These are phyloP conservation scores for Hyles lineata DNA, from an alignment of 2,888 invertebrate species.

Conservation along the genomic window DNA sequence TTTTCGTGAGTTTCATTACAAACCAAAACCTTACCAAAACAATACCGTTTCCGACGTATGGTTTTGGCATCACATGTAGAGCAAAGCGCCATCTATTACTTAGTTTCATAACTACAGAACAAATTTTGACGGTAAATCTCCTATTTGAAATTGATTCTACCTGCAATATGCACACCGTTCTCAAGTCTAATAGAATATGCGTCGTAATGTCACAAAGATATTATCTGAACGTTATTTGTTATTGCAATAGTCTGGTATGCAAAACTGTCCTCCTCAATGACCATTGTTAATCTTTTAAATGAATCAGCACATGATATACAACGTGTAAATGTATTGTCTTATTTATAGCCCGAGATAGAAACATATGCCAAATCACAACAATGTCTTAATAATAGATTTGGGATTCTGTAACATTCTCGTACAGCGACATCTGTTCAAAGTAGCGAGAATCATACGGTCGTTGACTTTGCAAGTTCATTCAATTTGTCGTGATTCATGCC, in stretches of 20 bases:
- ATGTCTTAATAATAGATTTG: constrained; percentile 29
- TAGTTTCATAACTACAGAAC: background rate
- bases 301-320: constrained; percentile 13
- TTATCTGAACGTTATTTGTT: background rate
- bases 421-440: constrained; percentile 13
- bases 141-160: background rate
- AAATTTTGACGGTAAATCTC: background rate
- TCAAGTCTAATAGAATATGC: background rate
- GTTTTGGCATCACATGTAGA: background rate
- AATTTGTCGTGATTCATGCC: background rate
- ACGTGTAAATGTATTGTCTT: constrained; percentile 14
- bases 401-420: background rate
- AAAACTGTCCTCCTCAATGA: background rate
- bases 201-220: background rate
- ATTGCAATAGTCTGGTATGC: background rate
- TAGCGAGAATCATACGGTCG: background rate
- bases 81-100: background rate
- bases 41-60: too few relatives aligned
- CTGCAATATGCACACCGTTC: background rate
- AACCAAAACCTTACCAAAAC: too few relatives aligned
- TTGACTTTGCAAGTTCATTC: background rate
- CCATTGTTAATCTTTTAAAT: background rate
- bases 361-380: constrained; percentile 36
- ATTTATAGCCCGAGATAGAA: constrained; percentile 18
- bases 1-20: too few relatives aligned